These are phyloP conservation scores for Trichacis sp. DNA, from an alignment of 2,888 invertebrate species.

Conservation along the genomic window DNA sequence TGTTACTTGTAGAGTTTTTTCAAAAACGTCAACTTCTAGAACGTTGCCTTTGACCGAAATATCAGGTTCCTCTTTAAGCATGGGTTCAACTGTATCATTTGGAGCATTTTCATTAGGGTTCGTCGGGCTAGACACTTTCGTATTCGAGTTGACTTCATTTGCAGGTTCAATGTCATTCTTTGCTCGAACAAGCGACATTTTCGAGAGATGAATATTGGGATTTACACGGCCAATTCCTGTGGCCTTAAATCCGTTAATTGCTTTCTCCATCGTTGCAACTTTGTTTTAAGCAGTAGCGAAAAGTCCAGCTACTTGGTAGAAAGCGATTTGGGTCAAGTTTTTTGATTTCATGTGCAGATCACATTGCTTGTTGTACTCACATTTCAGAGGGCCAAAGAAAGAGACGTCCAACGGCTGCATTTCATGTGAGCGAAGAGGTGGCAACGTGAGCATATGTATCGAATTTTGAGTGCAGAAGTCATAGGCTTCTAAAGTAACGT, in stretches of 20 bases:
- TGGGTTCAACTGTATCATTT: too few species aligned
- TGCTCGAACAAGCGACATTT: neutral
- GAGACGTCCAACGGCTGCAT: slow-evolving; percentile 27
- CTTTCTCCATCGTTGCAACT: slow-evolving; percentile 11
- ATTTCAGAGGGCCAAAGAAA: slow-evolving; percentile 19
- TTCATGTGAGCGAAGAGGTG: slow-evolving; percentile 26
- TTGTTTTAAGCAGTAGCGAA: slow-evolving; percentile 6
- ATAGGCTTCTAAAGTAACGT: slow-evolving; percentile 7
- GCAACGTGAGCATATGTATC: slow-evolving; percentile 17
- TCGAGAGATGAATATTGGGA: slow-evolving; percentile 9
- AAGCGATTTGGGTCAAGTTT: slow-evolving; percentile 15
- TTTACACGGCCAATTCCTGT: slow-evolving; percentile 11
- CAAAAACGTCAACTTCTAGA: too few species aligned
- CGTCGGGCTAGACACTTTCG: too few species aligned
- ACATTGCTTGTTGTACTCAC: slow-evolving; percentile 14
- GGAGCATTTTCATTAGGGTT: too few species aligned
- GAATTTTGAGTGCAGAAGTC: neutral
- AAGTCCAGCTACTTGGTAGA: slow-evolving; percentile 12
- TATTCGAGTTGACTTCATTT: too few species aligned
- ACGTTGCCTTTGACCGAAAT: too few species aligned
- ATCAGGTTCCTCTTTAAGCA: too few species aligned
- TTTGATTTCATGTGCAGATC: slow-evolving; percentile 16
- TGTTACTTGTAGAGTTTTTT: too few species aligned
- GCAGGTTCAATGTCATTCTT: too few species aligned
- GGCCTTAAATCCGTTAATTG: slow-evolving; percentile 7